Base-by-base conservation (phyloP, 2,888 invertebrate genomes). In the Amblyteles armatorius region DNA sequence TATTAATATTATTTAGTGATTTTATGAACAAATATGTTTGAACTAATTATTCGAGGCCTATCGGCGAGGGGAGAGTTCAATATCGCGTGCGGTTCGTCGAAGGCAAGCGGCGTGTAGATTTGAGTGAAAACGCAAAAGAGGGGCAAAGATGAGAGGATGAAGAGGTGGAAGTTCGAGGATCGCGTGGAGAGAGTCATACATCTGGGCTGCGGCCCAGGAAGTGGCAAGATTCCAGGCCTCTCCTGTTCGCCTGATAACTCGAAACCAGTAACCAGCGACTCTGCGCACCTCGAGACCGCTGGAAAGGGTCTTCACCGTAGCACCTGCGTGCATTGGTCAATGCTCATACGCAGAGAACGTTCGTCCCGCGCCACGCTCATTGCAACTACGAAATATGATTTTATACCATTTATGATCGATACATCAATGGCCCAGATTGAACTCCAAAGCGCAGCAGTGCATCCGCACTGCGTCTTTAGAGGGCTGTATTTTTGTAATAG, bases 211-310 rank as follows among this genome's bases (percentile, higher is more conserved):
- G 33, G 63, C 50, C 7, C 13, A 79, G 76, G 63, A 44, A 60
- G 72, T 57, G 26, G 36, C 22, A 44, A 79, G 71, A 74, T 55
- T 79, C 29, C 67, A 79, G 26, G 26, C 44, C 11, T 48, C 57
- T 82, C 36, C 86, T 91, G 79, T 40, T 84, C 74, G 82, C 91
- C 91, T 89, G 90, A 63, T 90, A 90, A 65, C 79, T 40, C 88
- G 90, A 91, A 90, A 89, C 89, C 91, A 91, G 91, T 90, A 91
- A 89, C 90, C 91, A 91, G 91, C 90, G 87, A 90, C 91, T 90
- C 91, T 90, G 91, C 91, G 91, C 91, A 91, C 90, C 89, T 91
- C 90, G 87, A 83, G 88, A 22, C 63, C 33, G 50, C 69, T 44
- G 60, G 26, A 71, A 57, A 68, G 48, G 48, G 16, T 76, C 16